phyloP scores from a whole-genome alignment of 2,113 vertebrate species.

The Morphnarchus princeps region DNA sequence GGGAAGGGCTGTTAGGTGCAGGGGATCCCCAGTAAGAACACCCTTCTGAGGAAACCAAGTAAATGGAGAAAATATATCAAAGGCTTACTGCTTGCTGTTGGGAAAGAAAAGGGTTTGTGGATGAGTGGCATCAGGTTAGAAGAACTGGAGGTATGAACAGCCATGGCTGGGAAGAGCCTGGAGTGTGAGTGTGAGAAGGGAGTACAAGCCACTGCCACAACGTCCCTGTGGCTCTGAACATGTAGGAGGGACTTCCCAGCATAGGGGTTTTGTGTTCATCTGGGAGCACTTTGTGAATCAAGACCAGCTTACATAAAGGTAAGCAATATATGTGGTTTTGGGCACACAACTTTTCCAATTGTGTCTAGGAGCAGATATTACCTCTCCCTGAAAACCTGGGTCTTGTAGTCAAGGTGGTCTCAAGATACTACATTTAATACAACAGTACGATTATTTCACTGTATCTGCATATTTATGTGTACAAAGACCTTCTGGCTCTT shows the following conservation, averaged over 20 bases:
- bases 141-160: neutral
- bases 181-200: neutral
- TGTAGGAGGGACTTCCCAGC: neutral
- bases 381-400: neutral
- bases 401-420: neutral
- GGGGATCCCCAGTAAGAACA: neutral
- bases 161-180: neutral
- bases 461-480: neutral
- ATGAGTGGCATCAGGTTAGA: neutral
- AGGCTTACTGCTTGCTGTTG: neutral
- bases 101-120: neutral
- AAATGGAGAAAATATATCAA: neutral
- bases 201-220: no score
- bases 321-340: neutral
- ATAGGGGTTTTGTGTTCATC: neutral
- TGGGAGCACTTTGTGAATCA: neutral
- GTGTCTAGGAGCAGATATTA: neutral
- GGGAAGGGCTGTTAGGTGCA: neutral
- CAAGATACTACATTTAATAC: neutral
- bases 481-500: neutral
- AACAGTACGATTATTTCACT: neutral
- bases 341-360: neutral
- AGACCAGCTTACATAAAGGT: neutral
- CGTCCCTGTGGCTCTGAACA: neutral
- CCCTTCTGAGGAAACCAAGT: rapidly evolving